phyloP scores from a whole-genome alignment of 2,888 invertebrate genomes.

The Gasteruption jaculator region DNA sequence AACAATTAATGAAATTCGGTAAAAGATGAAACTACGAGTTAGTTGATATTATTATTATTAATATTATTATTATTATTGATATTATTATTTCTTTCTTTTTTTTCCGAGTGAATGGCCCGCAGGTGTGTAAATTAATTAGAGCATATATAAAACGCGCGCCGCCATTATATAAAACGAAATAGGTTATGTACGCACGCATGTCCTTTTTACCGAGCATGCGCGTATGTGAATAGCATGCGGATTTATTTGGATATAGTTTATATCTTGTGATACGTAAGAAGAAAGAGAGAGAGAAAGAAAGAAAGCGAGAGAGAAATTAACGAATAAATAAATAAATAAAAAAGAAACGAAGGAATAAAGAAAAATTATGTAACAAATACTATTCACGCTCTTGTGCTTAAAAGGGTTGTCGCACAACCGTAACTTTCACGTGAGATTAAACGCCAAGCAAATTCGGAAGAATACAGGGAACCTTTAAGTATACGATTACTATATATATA shows the following conservation, averaged over 20 bases:
- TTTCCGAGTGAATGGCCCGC: too few species aligned
- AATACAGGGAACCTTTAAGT: constrained; percentile 50
- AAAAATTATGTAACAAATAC: constrained; percentile 11
- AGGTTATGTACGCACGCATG: too few species aligned
- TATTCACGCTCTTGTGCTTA: not conserved
- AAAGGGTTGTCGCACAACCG: constrained; percentile 24
- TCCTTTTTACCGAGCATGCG: constrained; percentile 16
- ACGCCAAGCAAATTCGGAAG: constrained; percentile 51
- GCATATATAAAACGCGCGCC: constrained; percentile 6
- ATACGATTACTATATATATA: too few species aligned
- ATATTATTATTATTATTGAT: too few species aligned
- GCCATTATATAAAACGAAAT: too few species aligned
- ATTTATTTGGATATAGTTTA: too few species aligned
- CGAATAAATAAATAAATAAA: not conserved
- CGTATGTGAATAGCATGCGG: too few species aligned
- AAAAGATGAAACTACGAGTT: too few species aligned
- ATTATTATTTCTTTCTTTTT: too few species aligned
- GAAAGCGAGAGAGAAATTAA: constrained; percentile 4
- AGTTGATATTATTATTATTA: too few species aligned
- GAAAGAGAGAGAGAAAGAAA: constrained; percentile 16
- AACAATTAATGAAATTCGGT: too few species aligned
- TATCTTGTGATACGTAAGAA: constrained; percentile 45
- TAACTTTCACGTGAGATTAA: constrained; percentile 38
- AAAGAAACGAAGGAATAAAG: constrained; percentile 9
- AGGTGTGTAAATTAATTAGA: constrained; percentile 28